These are phyloP conservation scores for Erythrocebus patas DNA, from an alignment of 2,113 vertebrate species.

Conservation along the genomic window DNA sequence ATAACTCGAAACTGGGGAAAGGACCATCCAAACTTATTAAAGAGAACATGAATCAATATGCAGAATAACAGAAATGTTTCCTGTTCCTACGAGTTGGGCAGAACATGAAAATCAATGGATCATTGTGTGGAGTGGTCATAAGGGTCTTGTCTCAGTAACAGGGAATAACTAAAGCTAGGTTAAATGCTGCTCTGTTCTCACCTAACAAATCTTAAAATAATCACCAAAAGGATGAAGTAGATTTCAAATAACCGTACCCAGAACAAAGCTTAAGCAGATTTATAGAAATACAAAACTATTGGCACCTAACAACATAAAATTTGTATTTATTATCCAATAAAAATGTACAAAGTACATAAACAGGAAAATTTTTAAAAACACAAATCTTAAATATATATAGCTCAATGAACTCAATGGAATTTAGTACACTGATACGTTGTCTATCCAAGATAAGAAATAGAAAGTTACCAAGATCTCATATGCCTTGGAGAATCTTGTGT, in stretches of 20 bases:
- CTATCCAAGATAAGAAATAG: not conserved
- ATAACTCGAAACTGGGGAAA: not conserved
- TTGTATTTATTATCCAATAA: not conserved
- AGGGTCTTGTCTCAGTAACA: not conserved
- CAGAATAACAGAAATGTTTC: not conserved
- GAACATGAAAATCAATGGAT: not conserved
- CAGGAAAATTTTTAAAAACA: not conserved
- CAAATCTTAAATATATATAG: not conserved
- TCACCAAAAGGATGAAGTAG: not conserved
- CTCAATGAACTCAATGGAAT: not conserved
- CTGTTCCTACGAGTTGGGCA: not conserved
- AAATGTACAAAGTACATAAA: too few relatives aligned
- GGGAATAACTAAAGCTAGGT: not conserved
- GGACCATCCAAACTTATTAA: not conserved
- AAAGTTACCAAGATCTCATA: not conserved
- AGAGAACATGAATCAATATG: not conserved
- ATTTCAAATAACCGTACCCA: not conserved
- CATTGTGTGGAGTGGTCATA: not conserved
- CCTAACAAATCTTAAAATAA: not conserved
- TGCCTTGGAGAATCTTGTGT: not conserved
- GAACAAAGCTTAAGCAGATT: not conserved
- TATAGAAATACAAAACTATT: not conserved
- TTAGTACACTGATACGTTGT: not conserved
- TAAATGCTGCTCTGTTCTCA: not conserved
- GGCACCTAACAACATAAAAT: not conserved